Base-by-base conservation (phyloP, 2,113 vertebrate genomes). In the Xiphophorus couchianus region DNA sequence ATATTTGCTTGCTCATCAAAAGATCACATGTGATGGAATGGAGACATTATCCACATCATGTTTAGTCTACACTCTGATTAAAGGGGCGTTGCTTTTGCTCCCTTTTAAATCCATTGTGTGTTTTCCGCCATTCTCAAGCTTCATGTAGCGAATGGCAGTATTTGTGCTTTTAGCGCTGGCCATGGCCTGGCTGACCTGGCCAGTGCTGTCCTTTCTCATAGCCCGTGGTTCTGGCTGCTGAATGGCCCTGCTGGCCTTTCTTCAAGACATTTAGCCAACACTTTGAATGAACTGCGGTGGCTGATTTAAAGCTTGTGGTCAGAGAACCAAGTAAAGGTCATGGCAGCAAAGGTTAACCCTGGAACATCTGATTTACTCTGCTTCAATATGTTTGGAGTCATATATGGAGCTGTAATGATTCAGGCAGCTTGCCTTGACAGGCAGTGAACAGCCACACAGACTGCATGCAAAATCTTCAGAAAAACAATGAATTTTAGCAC, bases 301-400 rank as follows among this genome's bases (percentile, higher is more conserved):
- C 78, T 93, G 93, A 92, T 93, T 92, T 93, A 90, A 84, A 85
- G 89, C 90, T 72, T 86, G 87, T 86, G 93, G 89, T 93, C 93
- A 87, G 84, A 85, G 85, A 79, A 74, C 84, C 66, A 80, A 88
- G 91, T 94, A 91, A 93, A 95, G 93, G 93, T 92, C 92, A 75
- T 89, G 92, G 85, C 87, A 86, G 66, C 77, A 72, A 73, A 84
- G 93, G 93, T 93, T 91, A 89, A 64, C 25, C 77, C 85, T 70
- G 87, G 86, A 91, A 94, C 93, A 94, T 90, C 78, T 35, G 31
- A 90, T 91, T 93, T 86, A 83, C 73, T 73, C 80, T 27, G 63
- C 66, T 83, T 83, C 83, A 92, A 82, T 84, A 82, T 85, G 87
- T 48, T 80, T 31, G 82, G 78, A 51, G 82, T 81, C 85, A 86